Evolutionary conservation across 2,113 vertebrate genomes (phyloP), one percentile per base, ranked within the genome.

Genomic region (Takifugu bimaculatus): DNA sequence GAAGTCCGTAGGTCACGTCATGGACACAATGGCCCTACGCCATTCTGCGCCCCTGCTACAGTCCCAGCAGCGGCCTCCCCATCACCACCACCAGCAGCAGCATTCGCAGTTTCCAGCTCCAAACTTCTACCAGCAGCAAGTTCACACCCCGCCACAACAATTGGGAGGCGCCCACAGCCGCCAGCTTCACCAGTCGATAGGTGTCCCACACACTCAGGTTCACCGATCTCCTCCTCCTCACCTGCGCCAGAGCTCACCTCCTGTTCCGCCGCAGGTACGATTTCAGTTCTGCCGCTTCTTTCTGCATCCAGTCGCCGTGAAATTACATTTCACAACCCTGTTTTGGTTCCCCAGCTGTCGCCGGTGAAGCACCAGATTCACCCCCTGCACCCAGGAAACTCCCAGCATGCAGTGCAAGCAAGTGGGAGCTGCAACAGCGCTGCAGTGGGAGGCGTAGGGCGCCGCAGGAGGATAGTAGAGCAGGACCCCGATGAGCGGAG

Each of bases 401-500:
- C 94, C 1, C 90, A 93, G 0, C 94, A 94, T 78, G 92, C 94
- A 85, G 87, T 92, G 90, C 94, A 94, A 80, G 89, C 86, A 64
- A 89, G 60, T 1, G 29, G 69, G 1, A 91, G 42, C 92, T 78
- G 81, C 66, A 89, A 35, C 86, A 90, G 85, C 83, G 90, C 48
- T 78, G 51, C 20, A 27, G 50, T 3, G 5, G 91, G 4, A 85
- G 91, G 7, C 81, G 91, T 42, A 88, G 91, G 63, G 85, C 95
- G 95, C 32, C 91, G 96, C 77, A 92, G 96, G 60, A 92, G 96
- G 73, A 92, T 93, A 32, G 76, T 93, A 69, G 96, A 95, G 0
- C 95, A 96, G 59, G 94, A 99, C 81, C 96, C 97, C 0, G 97
- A 99, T 2, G 95, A 98, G 80, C 93, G 97, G 87, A 85, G 97